Evolutionary conservation across 2,113 vertebrate species (phyloP).

Genomic region (Seriola aureovittata): DNA sequence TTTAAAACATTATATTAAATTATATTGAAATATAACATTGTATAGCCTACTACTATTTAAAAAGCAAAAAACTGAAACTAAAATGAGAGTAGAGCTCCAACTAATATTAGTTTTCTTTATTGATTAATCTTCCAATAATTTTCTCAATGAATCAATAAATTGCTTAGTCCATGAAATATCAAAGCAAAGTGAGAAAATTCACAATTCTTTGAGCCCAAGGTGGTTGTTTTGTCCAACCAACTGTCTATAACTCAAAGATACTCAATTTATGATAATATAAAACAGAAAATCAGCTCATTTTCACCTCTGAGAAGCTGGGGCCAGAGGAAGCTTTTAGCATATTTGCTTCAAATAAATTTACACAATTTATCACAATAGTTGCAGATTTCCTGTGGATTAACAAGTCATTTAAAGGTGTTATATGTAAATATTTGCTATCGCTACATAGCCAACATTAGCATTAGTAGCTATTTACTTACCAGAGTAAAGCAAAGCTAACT

Average conservation of each 20-base stretch:
- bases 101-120: background rate
- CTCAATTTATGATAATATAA: background rate
- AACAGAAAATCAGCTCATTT: background rate
- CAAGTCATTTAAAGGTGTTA: no score
- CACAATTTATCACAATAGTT: no score
- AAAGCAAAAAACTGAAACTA: background rate
- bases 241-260: background rate
- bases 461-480: background rate
- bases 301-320: no score
- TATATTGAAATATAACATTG: no score
- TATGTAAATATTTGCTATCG: no score
- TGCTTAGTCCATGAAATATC: background rate
- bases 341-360: no score
- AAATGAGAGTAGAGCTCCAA: background rate
- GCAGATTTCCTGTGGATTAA: no score
- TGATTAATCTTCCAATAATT: background rate
- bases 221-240: background rate
- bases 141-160: background rate
- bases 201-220: background rate
- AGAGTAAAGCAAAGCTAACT: no score
- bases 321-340: background rate
- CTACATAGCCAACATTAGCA: no score
- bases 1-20: background rate
- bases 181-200: background rate
- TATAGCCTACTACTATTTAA: no score